Conservation (phyloP, 1,140 invertebrate genomes). For the Drosophila novamexicana region DNA sequence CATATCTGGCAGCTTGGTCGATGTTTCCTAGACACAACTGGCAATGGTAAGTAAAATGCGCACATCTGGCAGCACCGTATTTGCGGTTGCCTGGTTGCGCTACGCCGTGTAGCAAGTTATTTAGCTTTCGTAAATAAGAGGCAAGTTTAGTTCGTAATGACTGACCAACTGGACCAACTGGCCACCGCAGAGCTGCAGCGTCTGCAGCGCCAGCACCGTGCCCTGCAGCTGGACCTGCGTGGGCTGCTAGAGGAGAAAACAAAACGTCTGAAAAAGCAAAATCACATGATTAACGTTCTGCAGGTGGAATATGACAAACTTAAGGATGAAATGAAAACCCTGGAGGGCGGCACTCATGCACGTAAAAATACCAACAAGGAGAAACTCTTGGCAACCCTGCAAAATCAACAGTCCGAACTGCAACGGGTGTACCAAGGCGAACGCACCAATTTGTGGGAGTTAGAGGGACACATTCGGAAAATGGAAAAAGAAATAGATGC, state of each 20-base stretch:
- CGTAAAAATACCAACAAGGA: constrained; percentile 83
- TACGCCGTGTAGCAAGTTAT: background rate
- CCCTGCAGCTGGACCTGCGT: constrained; percentile 89
- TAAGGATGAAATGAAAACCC: constrained; percentile 85
- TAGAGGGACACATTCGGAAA: constrained; percentile 85
- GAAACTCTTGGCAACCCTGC: constrained; percentile 52
- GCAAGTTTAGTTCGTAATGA: constrained; percentile 38
- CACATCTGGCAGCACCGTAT: background rate
- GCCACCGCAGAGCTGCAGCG: constrained; percentile 87
- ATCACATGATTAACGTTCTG: constrained; percentile 86
- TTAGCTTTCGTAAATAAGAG: constrained; percentile 4
- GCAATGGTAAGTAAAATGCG: background rate
- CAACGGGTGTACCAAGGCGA: constrained; percentile 75
- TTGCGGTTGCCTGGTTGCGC: constrained; percentile 20
- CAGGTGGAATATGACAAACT: constrained; percentile 86
- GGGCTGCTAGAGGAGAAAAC: constrained; percentile 88
- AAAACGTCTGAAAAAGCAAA: constrained; percentile 88
- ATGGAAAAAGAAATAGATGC: constrained; percentile 84
- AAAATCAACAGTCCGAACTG: constrained; percentile 67
- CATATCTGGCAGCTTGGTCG: background rate
- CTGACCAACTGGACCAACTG: constrained; percentile 86
- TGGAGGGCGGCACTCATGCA: constrained; percentile 80
- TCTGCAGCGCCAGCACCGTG: constrained; percentile 88
- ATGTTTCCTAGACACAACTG: background rate
- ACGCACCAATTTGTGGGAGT: constrained; percentile 84